Evolutionary conservation across 2,797 vertebrate genomes (phyloP).

Genomic region (Cuniculus paca): DNA sequence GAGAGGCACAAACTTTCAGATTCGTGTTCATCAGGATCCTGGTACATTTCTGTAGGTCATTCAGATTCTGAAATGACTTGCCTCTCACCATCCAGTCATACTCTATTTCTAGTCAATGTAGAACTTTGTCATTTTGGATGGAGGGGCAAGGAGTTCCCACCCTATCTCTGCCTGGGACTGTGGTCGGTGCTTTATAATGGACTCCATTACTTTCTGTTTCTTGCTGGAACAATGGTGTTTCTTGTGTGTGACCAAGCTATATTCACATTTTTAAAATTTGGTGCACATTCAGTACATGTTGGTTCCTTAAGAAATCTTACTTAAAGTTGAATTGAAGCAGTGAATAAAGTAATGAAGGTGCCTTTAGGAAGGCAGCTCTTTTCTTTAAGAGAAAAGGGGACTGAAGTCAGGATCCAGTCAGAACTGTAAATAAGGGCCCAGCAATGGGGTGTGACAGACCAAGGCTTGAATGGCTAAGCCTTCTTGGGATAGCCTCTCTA

Average conservation of each 20-base stretch:
- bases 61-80: not conserved
- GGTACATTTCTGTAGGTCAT: not conserved
- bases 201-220: not conserved
- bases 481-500: not conserved
- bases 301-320: not conserved
- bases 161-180: rapidly evolving
- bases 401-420: not conserved
- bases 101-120: not conserved
- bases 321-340: not conserved
- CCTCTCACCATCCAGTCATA: not conserved
- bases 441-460: not conserved
- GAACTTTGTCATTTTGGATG: not conserved
- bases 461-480: not conserved
- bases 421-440: not conserved
- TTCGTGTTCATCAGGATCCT: not conserved
- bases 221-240: not conserved
- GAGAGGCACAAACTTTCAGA: not conserved
- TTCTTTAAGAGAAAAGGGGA: not conserved
- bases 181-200: not conserved
- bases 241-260: not conserved
- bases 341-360: not conserved
- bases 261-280: not conserved
- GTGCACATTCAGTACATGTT: not conserved
- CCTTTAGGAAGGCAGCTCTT: not conserved
- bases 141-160: not conserved